Conservation (phyloP, 1,140 invertebrate genomes). For the Agrypnia vestita region DNA sequence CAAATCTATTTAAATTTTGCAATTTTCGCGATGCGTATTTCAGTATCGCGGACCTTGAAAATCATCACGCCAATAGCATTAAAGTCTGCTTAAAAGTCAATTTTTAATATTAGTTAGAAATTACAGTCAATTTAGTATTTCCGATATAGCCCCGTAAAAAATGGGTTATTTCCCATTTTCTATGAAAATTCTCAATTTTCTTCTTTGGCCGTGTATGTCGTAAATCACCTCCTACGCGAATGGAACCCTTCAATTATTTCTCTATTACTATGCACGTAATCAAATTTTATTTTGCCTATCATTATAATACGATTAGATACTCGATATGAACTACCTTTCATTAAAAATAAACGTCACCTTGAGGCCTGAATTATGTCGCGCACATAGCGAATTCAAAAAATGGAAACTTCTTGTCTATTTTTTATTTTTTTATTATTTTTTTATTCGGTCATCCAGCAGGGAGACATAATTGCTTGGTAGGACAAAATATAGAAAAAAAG, state of each 20-base stretch:
- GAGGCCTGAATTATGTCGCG: conserved; percentile 7
- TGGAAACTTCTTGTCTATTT: no score
- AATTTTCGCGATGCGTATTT: no score
- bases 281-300: conserved; percentile 54
- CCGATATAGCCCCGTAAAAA: neutral
- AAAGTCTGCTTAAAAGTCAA: conserved; percentile 47
- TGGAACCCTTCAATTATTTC: conserved; percentile 60
- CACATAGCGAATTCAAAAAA: no score
- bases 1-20: no score
- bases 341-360: conserved; percentile 29
- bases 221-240: conserved; percentile 53
- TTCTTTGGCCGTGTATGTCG: conserved; percentile 5
- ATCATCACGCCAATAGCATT: conserved; percentile 24
- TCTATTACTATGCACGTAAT: conserved; percentile 58
- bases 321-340: conserved; percentile 27
- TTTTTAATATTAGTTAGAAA: conserved; percentile 47
- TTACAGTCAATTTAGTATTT: conserved; percentile 7
- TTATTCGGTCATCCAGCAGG: no score
- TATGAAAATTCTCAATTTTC: conserved; percentile 29
- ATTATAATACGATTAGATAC: conserved; percentile 58
- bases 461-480: no score
- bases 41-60: neutral
- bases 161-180: neutral
- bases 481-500: no score
- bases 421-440: no score